These are phyloP conservation scores for Channa argus DNA, from an alignment of 2,113 vertebrate genomes.

Conservation along the genomic window DNA sequence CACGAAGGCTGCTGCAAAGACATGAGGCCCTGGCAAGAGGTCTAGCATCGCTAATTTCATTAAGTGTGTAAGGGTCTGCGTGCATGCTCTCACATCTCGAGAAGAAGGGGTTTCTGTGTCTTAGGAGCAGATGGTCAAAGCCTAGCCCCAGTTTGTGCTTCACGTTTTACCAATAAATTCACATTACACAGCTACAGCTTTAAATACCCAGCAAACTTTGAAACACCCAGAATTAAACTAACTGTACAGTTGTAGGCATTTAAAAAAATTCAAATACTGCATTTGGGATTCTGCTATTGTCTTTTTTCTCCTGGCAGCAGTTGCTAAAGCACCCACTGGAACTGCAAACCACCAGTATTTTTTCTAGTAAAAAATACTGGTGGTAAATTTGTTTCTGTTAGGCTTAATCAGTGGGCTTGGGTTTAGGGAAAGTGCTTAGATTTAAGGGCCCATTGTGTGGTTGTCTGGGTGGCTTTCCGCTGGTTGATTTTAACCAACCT, in stretches of 20 bases:
- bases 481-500: too few relatives aligned
- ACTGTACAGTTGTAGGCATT: neutral
- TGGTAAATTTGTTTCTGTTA: too few relatives aligned
- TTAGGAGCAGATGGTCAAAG: constrained; percentile 51
- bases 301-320: too few relatives aligned
- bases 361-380: too few relatives aligned
- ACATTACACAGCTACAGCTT: constrained; percentile 15
- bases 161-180: constrained; percentile 21
- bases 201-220: neutral
- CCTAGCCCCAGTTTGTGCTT: constrained; percentile 14
- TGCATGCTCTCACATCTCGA: neutral
- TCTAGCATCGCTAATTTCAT: constrained; percentile 36
- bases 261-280: neutral
- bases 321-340: too few relatives aligned
- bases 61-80: constrained; percentile 20
- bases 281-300: too few relatives aligned
- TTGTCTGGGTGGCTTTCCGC: too few relatives aligned
- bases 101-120: constrained; percentile 20
- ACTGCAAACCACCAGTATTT: too few relatives aligned
- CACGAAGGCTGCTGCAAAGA: constrained; percentile 19
- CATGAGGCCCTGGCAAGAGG: constrained; percentile 4
- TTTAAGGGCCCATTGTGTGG: too few relatives aligned
- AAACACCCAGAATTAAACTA: neutral
- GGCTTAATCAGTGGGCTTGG: too few relatives aligned
- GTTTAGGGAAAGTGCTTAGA: too few relatives aligned